These are phyloP conservation scores for Liolophura sinensis DNA, from an alignment of 1,140 invertebrate species.

Conservation along the genomic window DNA sequence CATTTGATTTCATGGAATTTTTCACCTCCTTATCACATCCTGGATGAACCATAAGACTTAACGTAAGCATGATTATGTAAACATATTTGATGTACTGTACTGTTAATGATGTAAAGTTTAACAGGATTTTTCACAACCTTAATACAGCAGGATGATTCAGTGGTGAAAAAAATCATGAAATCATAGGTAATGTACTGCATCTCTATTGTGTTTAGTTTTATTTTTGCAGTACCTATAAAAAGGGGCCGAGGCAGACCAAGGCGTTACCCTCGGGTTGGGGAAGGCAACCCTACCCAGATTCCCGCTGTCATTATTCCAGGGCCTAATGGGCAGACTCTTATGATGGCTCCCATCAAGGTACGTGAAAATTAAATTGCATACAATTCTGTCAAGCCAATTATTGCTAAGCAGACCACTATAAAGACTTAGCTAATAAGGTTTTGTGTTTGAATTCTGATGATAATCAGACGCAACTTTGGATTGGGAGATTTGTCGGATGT, in stretches of 20 bases:
- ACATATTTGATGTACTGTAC: not conserved
- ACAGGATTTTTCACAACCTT: not conserved
- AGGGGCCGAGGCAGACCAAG: slow-evolving; percentile 49
- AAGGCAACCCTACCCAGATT: slow-evolving; percentile 29
- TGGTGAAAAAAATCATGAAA: too few species aligned
- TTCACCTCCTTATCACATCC: too few species aligned
- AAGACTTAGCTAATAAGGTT: not conserved
- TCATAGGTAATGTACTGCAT: not conserved
- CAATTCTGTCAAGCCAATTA: not conserved
- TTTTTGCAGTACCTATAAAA: slow-evolving; percentile 32
- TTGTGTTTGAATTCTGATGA: not conserved
- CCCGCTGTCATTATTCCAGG: slow-evolving; percentile 54
- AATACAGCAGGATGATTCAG: not conserved
- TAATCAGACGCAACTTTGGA: not conserved
- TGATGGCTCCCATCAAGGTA: slow-evolving; percentile 51
- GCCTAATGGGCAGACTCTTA: slow-evolving; percentile 50
- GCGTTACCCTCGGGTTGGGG: slow-evolving; percentile 39
- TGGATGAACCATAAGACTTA: not conserved
- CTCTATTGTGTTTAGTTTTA: not conserved
- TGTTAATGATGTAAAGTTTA: not conserved
- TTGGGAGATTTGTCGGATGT: not conserved
- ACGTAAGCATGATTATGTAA: slow-evolving; percentile 8
- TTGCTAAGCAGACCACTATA: not conserved
- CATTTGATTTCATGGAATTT: too few species aligned
- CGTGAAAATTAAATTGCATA: not conserved